Conservation (phyloP, 2,888 invertebrate genomes). For the Quadroppia sp. region DNA sequence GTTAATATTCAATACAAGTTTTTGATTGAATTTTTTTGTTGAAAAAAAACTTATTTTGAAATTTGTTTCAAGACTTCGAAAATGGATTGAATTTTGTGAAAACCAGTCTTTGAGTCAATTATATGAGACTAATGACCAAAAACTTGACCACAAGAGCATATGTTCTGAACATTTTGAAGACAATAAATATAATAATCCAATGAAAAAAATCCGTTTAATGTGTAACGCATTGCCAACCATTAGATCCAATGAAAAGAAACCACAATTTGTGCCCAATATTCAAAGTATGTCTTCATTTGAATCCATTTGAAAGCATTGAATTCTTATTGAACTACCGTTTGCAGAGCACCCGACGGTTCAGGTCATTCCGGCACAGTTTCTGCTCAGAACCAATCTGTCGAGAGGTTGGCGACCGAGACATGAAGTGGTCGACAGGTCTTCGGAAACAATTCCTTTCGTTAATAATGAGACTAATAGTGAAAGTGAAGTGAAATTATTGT, state of each 20-base stretch:
- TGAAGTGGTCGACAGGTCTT: too few species aligned
- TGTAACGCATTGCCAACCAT: conserved; percentile 21
- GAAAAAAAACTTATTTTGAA: too few species aligned
- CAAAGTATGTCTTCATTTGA: background rate
- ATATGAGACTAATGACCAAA: background rate
- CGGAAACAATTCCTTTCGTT: too few species aligned
- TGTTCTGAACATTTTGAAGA: conserved; percentile 28
- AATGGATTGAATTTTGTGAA: conserved; percentile 32
- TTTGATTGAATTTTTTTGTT: too few species aligned
- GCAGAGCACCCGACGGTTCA: background rate
- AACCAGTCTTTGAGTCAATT: background rate
- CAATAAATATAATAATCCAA: conserved; percentile 19
- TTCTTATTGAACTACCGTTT: too few species aligned
- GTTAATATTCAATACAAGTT: too few species aligned
- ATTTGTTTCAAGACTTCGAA: background rate
- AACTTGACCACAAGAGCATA: conserved; percentile 22
- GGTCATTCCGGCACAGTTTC: background rate
- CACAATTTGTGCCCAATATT: background rate
- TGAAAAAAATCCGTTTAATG: conserved; percentile 18
- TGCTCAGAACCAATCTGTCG: conserved; percentile 4
- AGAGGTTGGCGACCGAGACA: background rate
- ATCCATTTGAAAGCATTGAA: background rate
- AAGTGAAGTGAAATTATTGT: too few species aligned
- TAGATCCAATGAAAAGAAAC: background rate
- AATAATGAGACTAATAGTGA: too few species aligned